Evolutionary conservation across 2,888 invertebrate genomes (phyloP).

Genomic region (Hydrotaea diabolus): DNA sequence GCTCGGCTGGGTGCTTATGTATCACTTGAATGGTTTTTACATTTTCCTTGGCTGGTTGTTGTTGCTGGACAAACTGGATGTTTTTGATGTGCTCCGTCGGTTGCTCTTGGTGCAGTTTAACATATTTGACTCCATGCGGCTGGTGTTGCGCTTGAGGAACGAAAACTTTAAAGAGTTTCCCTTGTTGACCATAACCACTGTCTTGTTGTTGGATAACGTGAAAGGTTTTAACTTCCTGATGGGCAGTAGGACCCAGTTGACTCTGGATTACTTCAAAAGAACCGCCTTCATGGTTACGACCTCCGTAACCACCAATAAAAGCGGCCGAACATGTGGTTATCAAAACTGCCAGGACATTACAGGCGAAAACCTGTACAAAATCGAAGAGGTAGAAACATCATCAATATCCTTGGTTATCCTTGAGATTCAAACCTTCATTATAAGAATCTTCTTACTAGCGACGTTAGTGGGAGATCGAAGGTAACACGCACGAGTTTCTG

Average conservation of each 20-base stretch:
- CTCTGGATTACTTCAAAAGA: neutral
- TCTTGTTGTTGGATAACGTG: neutral
- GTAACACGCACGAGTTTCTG: neutral
- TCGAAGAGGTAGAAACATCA: no score
- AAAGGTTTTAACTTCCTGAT: neutral
- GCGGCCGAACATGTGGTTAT: neutral
- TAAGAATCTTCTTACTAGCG: neutral
- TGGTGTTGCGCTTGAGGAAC: neutral
- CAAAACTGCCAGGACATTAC: neutral
- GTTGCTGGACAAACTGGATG: neutral
- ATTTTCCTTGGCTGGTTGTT: no score
- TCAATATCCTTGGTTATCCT: no score
- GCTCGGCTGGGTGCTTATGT: no score
- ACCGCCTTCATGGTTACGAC: neutral
- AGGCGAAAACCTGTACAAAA: neutral
- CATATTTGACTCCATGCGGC: neutral
- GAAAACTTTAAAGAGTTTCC: neutral
- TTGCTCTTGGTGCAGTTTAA: no score
- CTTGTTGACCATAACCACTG: neutral
- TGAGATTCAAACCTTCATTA: neutral
- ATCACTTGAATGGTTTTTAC: no score
- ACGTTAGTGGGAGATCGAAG: neutral
- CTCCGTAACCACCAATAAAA: neutral
- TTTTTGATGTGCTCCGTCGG: neutral
- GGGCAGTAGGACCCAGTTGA: neutral